Conservation (phyloP, 2,113 vertebrate species). For the Alexandromys fortis region DNA sequence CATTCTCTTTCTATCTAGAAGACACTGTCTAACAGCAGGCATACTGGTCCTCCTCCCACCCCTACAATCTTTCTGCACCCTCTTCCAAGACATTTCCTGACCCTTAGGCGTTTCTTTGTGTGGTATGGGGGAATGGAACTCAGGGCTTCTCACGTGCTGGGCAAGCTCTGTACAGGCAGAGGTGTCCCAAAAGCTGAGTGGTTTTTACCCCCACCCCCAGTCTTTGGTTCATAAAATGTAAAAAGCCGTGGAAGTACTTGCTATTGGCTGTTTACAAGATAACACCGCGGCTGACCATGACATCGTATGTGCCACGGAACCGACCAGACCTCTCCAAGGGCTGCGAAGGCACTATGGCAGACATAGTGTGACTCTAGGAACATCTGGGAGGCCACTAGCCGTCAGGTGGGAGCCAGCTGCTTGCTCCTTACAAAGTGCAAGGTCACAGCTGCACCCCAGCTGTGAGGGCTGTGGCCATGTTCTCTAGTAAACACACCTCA, state of each 20-base stretch:
- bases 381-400: not conserved
- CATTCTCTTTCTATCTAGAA: not conserved
- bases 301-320: not conserved
- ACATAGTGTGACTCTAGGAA: fast-evolving
- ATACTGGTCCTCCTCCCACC: not conserved
- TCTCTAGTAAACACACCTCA: not conserved
- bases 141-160: not conserved
- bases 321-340: not conserved
- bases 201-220: too few species aligned
- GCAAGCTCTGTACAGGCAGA: not conserved
- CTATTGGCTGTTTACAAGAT: not conserved
- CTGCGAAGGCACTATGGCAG: too few species aligned
- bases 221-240: not conserved
- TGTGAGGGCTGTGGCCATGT: not conserved
- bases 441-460: not conserved
- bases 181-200: not conserved
- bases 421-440: not conserved
- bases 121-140: not conserved
- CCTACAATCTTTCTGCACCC: not conserved
- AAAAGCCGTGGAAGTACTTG: fast-evolving
- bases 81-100: not conserved
- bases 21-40: not conserved
- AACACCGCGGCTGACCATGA: not conserved
- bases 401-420: not conserved
- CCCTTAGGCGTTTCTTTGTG: not conserved